Evolutionary conservation across 2,113 vertebrate species (phyloP), one percentile per base, ranked within the genome.

Genomic region (Argyrosomus japonicus): DNA sequence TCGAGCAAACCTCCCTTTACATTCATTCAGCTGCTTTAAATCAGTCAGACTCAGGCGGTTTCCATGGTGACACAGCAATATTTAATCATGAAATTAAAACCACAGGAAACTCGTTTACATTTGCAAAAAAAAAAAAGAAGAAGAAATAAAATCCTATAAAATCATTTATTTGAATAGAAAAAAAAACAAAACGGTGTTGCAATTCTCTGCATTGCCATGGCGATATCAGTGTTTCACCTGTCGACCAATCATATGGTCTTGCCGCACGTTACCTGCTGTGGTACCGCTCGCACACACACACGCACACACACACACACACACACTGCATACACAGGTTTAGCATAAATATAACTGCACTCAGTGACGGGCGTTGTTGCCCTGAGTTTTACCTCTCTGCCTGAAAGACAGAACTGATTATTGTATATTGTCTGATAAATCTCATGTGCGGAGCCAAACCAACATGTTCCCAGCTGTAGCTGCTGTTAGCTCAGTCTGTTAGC

Each of bases 21-120:
- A 11, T 45, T 11, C 43, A 45, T 10, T 17, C 12, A 47, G 13
- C 45, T 3, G 19, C 21, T 54, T 21, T 1, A 54, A 45, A 15
- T 25, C 14, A 65, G 23, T 25, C 40, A 65, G 63, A 15, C 63
- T 47, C 1, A 27, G 6, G 0, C 47, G 14, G 63, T 47, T 67
- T 48, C 29, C 54, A 68, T 21, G 13, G 13, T 32, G 43, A 50
- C 25, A 79, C 68, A 63, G 29, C 51, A 32, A 58, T 0, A 9
- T 61, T 65, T 72, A 64, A 72, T 72, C 53, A 68, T 50, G 43
- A 18, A 27, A 56, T 21, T 8, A 67, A 79, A 7, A 85, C 71
- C 77, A 85, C 79, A 81, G 80, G 68, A 58, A 32, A 17, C 43
- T 48, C 1, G 27, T 19, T 73, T 78, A 77, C 53, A 80, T 53